These are phyloP conservation scores for Sminthurides aquaticus DNA, from an alignment of 2,888 invertebrate species.

Conservation along the genomic window DNA sequence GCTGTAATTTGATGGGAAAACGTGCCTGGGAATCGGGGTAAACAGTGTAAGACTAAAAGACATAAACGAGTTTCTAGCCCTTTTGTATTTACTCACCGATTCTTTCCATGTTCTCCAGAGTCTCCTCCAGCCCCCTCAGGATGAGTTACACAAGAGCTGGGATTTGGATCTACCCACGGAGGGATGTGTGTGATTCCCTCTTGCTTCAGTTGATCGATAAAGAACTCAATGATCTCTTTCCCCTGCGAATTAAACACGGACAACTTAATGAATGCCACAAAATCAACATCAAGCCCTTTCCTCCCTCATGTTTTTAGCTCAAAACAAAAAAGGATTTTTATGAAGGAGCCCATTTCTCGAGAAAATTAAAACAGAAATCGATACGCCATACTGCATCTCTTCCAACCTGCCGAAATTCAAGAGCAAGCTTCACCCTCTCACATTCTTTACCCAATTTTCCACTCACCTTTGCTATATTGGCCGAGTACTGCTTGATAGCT, in stretches of 20 bases:
- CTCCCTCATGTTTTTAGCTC: background rate
- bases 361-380: conserved; percentile 13
- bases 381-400: conserved; percentile 3
- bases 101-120: background rate
- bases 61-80: background rate
- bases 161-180: conserved; percentile 52
- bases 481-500: conserved; percentile 89
- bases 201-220: conserved; percentile 66
- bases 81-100: background rate
- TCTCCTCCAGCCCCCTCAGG: conserved; percentile 15
- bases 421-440: background rate
- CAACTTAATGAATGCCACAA: background rate
- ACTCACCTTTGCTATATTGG: conserved; percentile 65
- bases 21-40: no score
- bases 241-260: conserved; percentile 55
- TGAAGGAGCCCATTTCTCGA: background rate
- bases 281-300: background rate
- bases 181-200: conserved; percentile 64
- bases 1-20: no score
- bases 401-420: background rate
- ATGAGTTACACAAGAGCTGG: background rate
- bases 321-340: background rate
- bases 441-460: background rate
- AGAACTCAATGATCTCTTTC: conserved; percentile 87
- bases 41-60: no score